Percentiles rank a stretch among this genome's conserved stretches.
phyloP scores from a whole-genome alignment of 2,888 invertebrate genomes.

The Idaea straminata region DNA sequence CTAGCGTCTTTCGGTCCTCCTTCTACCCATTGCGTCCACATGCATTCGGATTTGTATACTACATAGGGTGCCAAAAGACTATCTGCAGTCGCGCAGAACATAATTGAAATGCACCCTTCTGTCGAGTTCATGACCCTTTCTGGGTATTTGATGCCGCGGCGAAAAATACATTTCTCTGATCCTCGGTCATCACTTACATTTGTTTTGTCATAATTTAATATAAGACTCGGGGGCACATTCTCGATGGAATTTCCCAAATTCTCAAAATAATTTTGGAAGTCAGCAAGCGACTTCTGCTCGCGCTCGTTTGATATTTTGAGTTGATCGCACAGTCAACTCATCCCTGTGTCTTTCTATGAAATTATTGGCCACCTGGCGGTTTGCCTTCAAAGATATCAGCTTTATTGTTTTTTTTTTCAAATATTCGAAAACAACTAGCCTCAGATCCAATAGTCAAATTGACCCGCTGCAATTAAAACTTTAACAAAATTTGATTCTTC shows the following conservation, averaged over 20 bases:
- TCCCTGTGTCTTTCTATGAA: conserved; percentile 14
- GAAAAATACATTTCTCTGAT: conserved; percentile 1
- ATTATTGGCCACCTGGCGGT: conserved; percentile 12
- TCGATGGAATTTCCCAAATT: conserved; percentile 6
- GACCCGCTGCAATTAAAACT: conserved; percentile 19
- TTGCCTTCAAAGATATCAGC: conserved; percentile 12
- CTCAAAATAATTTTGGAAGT: conserved; percentile 19
- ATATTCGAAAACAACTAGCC: conserved; percentile 13
- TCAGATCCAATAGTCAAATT: conserved; percentile 19
- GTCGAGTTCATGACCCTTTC: conserved; percentile 28
- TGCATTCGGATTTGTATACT: conserved; percentile 9
- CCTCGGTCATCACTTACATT: conserved; percentile 14
- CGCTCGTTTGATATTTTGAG: conserved; percentile 29
- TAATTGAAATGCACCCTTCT: conserved; percentile 16
- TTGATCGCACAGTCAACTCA: conserved; percentile 16
- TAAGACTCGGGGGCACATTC: conserved; percentile 5
- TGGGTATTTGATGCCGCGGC: conserved; percentile 38
- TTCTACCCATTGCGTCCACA: conserved; percentile 38
- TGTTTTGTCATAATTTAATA: conserved; percentile 7
- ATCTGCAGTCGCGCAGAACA: conserved; percentile 10
- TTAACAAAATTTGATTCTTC: conserved; percentile 17
- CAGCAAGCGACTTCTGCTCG: conserved; percentile 26
- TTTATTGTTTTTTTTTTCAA: conserved; percentile 16
- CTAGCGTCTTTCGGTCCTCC: conserved; percentile 39
- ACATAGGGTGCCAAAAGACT: conserved; percentile 14